Evolutionary conservation across 2,888 invertebrate genomes (phyloP).

Genomic region (Zele albiditarsus): DNA sequence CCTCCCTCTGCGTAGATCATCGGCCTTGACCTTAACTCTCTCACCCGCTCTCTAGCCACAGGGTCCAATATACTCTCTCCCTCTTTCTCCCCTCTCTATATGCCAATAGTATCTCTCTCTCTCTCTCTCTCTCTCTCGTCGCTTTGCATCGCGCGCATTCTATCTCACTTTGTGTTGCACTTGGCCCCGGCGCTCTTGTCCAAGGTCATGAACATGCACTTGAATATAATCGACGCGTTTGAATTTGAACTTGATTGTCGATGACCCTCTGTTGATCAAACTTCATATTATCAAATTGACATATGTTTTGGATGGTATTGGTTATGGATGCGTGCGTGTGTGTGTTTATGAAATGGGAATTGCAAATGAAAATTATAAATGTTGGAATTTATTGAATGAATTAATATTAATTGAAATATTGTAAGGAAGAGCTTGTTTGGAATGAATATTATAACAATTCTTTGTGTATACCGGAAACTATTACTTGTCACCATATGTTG

Average conservation of each 20-base stretch:
- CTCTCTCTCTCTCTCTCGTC: not conserved
- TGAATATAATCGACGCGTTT: conserved; percentile 27
- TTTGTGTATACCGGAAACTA: not conserved
- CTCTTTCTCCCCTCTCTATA: not conserved
- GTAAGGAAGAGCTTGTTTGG: no score
- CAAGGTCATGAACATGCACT: conserved; percentile 48
- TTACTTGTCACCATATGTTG: not conserved
- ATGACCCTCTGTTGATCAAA: conserved; percentile 31
- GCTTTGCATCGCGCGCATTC: not conserved
- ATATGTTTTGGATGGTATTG: no score
- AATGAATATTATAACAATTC: not conserved
- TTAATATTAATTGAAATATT: no score
- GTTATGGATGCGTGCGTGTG: no score
- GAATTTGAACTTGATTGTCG: conserved; percentile 35
- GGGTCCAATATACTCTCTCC: conserved; percentile 48
- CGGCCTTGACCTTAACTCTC: conserved; percentile 65
- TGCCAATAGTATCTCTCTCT: conserved; percentile 22
- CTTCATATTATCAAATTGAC: conserved; percentile 10
- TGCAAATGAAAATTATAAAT: no score
- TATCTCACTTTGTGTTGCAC: conserved; percentile 3
- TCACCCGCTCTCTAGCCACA: conserved; percentile 55
- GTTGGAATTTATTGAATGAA: no score
- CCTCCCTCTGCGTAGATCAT: conserved; percentile 43
- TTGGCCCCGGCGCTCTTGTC: conserved; percentile 47
- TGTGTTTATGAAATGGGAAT: no score